Evolutionary conservation across 2,113 vertebrate genomes (phyloP), one percentile per base, ranked within the genome.

Genomic region (Pao palembangensis): DNA sequence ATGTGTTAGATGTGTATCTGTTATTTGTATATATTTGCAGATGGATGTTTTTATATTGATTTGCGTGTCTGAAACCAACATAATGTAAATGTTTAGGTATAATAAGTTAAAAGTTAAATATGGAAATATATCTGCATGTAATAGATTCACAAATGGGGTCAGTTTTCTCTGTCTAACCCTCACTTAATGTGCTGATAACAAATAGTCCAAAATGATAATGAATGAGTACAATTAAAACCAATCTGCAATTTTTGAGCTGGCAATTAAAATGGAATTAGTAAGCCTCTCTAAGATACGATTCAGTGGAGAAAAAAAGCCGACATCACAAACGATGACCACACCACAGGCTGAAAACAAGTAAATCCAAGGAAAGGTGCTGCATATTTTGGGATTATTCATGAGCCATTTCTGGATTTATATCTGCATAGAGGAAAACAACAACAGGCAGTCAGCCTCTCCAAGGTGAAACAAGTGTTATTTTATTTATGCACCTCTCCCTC

Each of bases 401-500:
- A 68, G 56, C 21, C 59, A 64, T 66, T 66, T 52, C 14, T 52
- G 58, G 48, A 67, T 72, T 82, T 54, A 65, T 67, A 84, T 85
- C 80, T 80, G 76, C 72, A 82, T 54, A 55, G 65, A 54, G 38
- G 25, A 65, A 78, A 76, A 77, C 67, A 79, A 70, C 66, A 76
- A 76, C 69, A 77, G 76, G 60, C 64, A 55, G 58, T 18, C 12
- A 44, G 62, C 75, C 65, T 76, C 62, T 81, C 74, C 81, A 87
- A 86, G 85, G 86, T 88, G 84, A 87, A 85, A 58, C 64, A 58
- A 62, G 62, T 80, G 75, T 80, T 85, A 84, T 86, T 86, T 85
- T 88, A 89, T 89, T 89, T 79, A 90, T 84, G 73, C 62, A 62
- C 66, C 42, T 50, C 59, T 43, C 15, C 15, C 67, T 20, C 41